A percentile compares a stretch with the other conserved stretches of the same genome.
Evolutionary conservation across 2,113 vertebrate species (phyloP).

Genomic region (Hippocampus mohnikei): DNA sequence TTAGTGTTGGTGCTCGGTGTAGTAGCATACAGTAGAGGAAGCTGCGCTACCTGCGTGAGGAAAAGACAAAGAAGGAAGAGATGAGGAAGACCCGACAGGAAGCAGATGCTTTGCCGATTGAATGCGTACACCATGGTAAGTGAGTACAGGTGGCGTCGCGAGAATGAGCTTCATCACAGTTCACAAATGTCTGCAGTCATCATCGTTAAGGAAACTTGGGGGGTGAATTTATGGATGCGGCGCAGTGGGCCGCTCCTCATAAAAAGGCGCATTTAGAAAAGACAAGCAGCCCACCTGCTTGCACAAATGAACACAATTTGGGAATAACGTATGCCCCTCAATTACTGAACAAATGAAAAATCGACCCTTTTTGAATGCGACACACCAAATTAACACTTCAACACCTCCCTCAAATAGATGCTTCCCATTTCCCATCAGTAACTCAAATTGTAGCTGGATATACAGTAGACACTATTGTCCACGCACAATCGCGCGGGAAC

Average conservation of each 20-base stretch:
- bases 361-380: background rate
- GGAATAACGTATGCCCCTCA: background rate
- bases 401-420: background rate
- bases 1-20: constrained; percentile 78
- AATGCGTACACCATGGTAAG: constrained; percentile 20
- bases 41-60: constrained; percentile 66
- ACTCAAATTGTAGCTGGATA: background rate
- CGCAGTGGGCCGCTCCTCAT: background rate
- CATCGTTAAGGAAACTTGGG: constrained; percentile 8
- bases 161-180: constrained; percentile 11
- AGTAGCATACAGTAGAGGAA: constrained; percentile 74
- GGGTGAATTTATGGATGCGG: constrained; percentile 19
- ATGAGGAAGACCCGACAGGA: constrained; percentile 24
- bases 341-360: background rate
- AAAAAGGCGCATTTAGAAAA: constrained; percentile 8
- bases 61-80: constrained; percentile 37
- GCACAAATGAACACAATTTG: background rate
- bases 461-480: background rate
- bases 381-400: background rate
- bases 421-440: background rate
- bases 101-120: constrained; percentile 43
- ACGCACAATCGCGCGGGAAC: background rate
- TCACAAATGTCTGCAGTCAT: constrained; percentile 14
- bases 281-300: background rate
- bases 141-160: background rate